Percentiles rank a stretch among this genome's conserved stretches.
Conservation (phyloP, 2,888 invertebrate species). For the Caenorhabditis afra region DNA sequence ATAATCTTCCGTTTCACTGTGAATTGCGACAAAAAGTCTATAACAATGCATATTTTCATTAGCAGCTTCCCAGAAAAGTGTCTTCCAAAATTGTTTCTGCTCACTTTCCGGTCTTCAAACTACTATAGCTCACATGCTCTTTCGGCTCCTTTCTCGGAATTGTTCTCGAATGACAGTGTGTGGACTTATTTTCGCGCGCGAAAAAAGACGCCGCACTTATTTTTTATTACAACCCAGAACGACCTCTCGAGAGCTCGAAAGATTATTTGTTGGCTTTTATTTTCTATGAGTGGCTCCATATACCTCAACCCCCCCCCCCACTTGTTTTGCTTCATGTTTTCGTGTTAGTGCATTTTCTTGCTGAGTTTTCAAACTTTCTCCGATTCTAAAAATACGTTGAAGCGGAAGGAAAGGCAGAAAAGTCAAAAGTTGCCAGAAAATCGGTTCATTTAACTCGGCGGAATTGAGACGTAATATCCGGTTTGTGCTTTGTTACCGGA, state of each 20-base stretch:
- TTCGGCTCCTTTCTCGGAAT: constrained; percentile 3
- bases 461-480: constrained; percentile 46
- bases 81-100: constrained; percentile 15
- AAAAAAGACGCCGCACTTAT: too few species aligned
- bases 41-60: constrained; percentile 40
- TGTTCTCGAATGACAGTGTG: background rate
- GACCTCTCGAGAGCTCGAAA: too few species aligned
- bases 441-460: constrained; percentile 29
- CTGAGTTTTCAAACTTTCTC: constrained; percentile 11
- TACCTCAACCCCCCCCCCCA: background rate
- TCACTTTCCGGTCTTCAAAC: background rate
- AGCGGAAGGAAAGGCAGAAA: constrained; percentile 25
- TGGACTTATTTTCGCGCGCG: too few species aligned
- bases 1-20: too few species aligned
- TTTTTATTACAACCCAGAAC: too few species aligned
- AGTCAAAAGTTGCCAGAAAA: constrained; percentile 1
- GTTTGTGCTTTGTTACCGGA: constrained; percentile 16
- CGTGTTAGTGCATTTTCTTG: background rate
- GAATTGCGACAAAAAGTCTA: background rate
- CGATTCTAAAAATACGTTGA: background rate
- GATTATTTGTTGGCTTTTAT: too few species aligned
- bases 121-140: background rate
- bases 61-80: constrained; percentile 11
- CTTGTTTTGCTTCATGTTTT: background rate
- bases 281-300: too few species aligned